These are phyloP conservation scores for Chloroceryle aenea DNA, from an alignment of 2,113 vertebrate genomes.

Conservation along the genomic window DNA sequence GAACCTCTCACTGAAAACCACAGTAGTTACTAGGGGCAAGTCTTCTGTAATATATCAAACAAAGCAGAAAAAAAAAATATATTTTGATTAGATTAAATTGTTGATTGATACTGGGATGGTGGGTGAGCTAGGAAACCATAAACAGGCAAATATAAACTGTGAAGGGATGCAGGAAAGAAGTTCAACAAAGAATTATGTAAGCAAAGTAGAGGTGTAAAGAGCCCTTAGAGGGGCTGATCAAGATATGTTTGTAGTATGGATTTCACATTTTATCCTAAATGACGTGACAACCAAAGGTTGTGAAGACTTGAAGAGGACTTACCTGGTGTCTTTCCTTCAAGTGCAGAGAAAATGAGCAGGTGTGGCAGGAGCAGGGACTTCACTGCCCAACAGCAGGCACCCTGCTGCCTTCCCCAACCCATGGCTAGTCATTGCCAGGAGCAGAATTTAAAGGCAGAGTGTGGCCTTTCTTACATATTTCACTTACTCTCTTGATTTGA, in stretches of 20 bases:
- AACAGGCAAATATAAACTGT: not conserved
- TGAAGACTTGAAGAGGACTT: not conserved
- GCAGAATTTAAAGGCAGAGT: not conserved
- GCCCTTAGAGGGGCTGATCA: no score
- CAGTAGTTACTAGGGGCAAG: rapidly evolving
- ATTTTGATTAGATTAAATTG: not conserved
- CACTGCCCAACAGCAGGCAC: not conserved
- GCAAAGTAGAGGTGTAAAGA: not conserved
- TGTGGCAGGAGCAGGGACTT: not conserved
- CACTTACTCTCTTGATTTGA: not conserved
- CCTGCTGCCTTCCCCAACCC: rapidly evolving
- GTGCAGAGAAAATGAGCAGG: not conserved
- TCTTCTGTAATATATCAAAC: not conserved
- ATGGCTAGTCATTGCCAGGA: rapidly evolving
- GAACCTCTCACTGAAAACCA: not conserved
- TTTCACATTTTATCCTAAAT: not conserved
- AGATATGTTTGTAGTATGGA: rapidly evolving
- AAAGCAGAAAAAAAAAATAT: not conserved
- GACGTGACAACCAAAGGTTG: not conserved
- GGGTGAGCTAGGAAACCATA: not conserved
- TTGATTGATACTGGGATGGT: not conserved
- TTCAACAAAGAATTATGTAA: not conserved
- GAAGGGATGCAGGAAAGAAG: not conserved
- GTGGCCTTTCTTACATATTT: not conserved
- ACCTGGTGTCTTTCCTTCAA: not conserved